A percentile compares a stretch with the other conserved stretches of the same genome.
These are phyloP conservation scores for Mirza zaza DNA, from an alignment of 2,113 vertebrate species.

Conservation along the genomic window DNA sequence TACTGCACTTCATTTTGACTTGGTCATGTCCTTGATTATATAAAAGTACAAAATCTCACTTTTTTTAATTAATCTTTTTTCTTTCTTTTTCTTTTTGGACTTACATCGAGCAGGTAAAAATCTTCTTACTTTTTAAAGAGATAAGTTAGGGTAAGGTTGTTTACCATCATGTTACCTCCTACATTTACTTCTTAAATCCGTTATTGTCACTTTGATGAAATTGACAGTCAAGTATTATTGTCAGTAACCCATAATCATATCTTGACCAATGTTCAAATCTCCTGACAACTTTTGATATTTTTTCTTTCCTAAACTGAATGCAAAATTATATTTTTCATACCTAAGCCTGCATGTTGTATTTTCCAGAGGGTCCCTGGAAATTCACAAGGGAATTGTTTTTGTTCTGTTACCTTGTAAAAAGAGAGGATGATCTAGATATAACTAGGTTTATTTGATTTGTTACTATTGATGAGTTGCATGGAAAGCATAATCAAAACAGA, in stretches of 20 bases:
- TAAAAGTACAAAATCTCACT: not conserved
- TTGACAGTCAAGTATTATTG: not conserved
- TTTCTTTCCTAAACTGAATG: not conserved
- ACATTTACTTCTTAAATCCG: not conserved
- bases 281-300: conserved; percentile 12
- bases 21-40: not conserved
- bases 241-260: not conserved
- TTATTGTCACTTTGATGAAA: not conserved
- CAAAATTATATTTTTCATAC: not conserved
- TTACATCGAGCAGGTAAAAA: not conserved
- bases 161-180: not conserved
- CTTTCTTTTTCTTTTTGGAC: too few relatives aligned
- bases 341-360: not conserved
- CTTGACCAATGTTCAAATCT: not conserved
- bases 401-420: not conserved
- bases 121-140: not conserved
- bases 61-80: too few relatives aligned
- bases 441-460: not conserved
- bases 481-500: not conserved
- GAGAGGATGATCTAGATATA: not conserved
- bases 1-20: not conserved
- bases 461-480: not conserved
- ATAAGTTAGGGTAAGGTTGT: not conserved
- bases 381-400: not conserved
- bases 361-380: not conserved